Evolutionary conservation across 1,140 invertebrate species (phyloP), one percentile per base, ranked within the genome.

Genomic region (Aphaenogaster floridana): DNA sequence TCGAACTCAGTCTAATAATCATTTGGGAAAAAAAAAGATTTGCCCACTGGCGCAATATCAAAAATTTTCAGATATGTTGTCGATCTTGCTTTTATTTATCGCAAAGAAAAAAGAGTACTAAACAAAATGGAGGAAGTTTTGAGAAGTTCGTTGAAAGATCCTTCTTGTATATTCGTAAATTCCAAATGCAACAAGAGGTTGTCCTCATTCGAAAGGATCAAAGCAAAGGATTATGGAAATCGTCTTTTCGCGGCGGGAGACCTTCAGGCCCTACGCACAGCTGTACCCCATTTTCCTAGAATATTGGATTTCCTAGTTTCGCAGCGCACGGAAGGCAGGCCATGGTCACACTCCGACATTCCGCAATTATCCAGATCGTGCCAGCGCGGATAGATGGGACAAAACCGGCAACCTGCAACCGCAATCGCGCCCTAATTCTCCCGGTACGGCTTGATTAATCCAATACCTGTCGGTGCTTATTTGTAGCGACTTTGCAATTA

Each of bases 371-470:
- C 54, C 45, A 48, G 54, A 71, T 68, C 52, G 61, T 71, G 21
- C 11, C 17, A 11, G 9, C 5, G 17, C 36, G 15, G 48, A 54
- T 45, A 45, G 71, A 64, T n/a, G n/a, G n/a, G 21, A 86, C 69
- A 88, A 86, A 86, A 89, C 50, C 54, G 61, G 42, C 68, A 52
- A 63, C 48, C 61, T 34, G 59, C 48, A 34, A 45, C 78, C 68
- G 54, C 89, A 88, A 89, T 89, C 88, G 72, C 88, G 68, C 61
- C 90, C 86, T 89, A 89, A 91, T 93, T 90, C 90, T 81, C 85
- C 71, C 77, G 34, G 71, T 34, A 63, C 42, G 83, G 83, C 89
- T 93, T 92, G 88, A 93, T 93, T 93, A 93, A 92, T 92, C 91
- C 89, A 92, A 92, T 90, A 92, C 59, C 88, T 81, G 79, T 45